A percentile compares a stretch with the other conserved stretches of the same genome.
Evolutionary conservation across 1,140 invertebrate species (phyloP).

Genomic region (Teleogryllus occipitalis): DNA sequence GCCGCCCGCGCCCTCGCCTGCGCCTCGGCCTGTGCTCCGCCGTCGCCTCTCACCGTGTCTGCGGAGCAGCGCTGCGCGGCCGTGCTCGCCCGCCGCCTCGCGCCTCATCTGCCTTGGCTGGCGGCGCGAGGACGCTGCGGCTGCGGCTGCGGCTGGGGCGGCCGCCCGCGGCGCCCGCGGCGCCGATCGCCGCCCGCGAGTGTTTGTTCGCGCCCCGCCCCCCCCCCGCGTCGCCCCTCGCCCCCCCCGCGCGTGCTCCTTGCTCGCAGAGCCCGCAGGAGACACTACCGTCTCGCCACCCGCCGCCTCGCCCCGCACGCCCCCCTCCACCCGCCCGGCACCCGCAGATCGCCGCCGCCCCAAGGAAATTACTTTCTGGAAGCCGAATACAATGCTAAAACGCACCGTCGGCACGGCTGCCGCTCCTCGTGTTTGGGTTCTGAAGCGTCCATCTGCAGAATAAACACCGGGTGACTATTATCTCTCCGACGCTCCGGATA

Average conservation of each 20-base stretch:
- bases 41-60: too few relatives aligned
- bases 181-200: too few relatives aligned
- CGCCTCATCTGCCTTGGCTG: background rate
- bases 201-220: too few relatives aligned
- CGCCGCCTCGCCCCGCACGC: background rate
- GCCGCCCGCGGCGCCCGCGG: too few relatives aligned
- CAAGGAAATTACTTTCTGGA: slow-evolving; percentile 7
- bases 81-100: background rate
- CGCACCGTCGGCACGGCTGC: background rate
- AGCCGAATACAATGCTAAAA: slow-evolving; percentile 14
- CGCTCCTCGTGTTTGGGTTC: background rate
- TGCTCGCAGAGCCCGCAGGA: too few relatives aligned
- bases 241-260: too few relatives aligned
- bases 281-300: too few relatives aligned
- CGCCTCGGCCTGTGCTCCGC: background rate
- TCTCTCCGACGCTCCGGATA: background rate
- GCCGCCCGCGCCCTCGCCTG: background rate
- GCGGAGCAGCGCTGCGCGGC: background rate
- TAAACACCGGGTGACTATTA: slow-evolving; percentile 27
- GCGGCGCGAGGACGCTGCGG: background rate
- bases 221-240: too few relatives aligned
- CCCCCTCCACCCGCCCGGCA: background rate
- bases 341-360: background rate
- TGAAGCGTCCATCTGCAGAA: slow-evolving; percentile 29
- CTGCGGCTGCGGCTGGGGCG: background rate